Evolutionary conservation across 2,888 invertebrate genomes (phyloP), one percentile per base, ranked within the genome.

Genomic region (Agrilus biguttatus): DNA sequence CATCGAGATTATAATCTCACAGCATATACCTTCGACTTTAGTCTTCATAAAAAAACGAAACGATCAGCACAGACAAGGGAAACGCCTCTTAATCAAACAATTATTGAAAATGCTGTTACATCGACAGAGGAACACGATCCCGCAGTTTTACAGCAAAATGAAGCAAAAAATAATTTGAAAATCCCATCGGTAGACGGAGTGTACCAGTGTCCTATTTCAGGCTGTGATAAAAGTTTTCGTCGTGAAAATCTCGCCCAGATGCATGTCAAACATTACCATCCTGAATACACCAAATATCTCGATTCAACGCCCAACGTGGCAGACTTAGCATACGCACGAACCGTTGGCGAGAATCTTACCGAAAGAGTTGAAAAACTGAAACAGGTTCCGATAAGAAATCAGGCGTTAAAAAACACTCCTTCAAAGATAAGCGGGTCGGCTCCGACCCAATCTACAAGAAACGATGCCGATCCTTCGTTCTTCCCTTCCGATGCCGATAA

Each of bases 191-290:
- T 83, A 39, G 80, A 84, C 41, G 83, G 71, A 47, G 69, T 69
- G 12, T 76, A 69, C 51, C 72, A 71, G 32, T 90, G 89, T 59
- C 88, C 88, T 0, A 80, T 84, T 39, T 80, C 83, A 47, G 82
- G 80, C 1, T 95, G 95, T 60, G 77, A 74, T 40, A 95, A 95
- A 65, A 84, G 81, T 53, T 95, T 92, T 61, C 75, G 95, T 5
- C 91, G 91, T 59, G 89, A 91, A 59, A 89, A 85, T 48, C 74
- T 93, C 40, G 69, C 95, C 8, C 83, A 86, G 67, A 92, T 91
- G 78, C 95, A 95, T 61, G 83, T 93, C 36, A 93, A 93, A 58
- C 92, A 95, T 63, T 93, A 93, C 63, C 95, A 93, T 65, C 77
- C 80, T 2, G 85, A 88, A 50, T 73, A 84, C 45, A 75, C 77